Conservation (phyloP, 2,113 vertebrate genomes). For the Boleophthalmus pectinirostris region DNA sequence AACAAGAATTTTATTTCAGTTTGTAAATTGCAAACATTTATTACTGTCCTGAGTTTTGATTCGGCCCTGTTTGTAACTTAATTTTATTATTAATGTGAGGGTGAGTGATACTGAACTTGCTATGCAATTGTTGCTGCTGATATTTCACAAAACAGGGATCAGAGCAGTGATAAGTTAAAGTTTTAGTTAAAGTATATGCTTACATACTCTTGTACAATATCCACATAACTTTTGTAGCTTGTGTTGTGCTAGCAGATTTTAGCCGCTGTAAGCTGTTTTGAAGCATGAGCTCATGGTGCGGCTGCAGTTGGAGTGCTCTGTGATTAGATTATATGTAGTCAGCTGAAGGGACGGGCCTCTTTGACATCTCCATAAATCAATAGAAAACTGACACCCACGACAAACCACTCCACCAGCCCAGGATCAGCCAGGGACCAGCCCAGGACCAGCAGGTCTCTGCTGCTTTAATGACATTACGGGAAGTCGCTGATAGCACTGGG, state of each 20-base stretch:
- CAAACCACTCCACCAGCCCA: conserved; percentile 12
- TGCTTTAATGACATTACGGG: conserved; percentile 39
- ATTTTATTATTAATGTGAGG: neutral
- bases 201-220: neutral
- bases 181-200: too few relatives aligned
- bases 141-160: too few relatives aligned
- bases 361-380: conserved; percentile 34
- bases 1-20: neutral
- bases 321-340: conserved; percentile 51
- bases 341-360: conserved; percentile 22
- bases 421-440: conserved; percentile 19
- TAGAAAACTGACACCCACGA: conserved; percentile 39
- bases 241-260: conserved; percentile 18
- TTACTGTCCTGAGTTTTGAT: neutral
- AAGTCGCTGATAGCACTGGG: conserved; percentile 14
- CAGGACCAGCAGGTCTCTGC: conserved; percentile 20
- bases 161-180: too few relatives aligned
- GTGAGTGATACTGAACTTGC: neutral
- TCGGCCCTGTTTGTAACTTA: too few relatives aligned
- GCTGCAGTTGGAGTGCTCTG: conserved; percentile 33
- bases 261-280: conserved; percentile 9
- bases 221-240: conserved; percentile 11
- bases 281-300: conserved; percentile 36
- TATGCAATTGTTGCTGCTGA: neutral
- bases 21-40: neutral